Percentiles rank a stretch among this genome's conserved stretches.
phyloP scores from a whole-genome alignment of 2,888 invertebrate species.

The Drosophila greeni region DNA sequence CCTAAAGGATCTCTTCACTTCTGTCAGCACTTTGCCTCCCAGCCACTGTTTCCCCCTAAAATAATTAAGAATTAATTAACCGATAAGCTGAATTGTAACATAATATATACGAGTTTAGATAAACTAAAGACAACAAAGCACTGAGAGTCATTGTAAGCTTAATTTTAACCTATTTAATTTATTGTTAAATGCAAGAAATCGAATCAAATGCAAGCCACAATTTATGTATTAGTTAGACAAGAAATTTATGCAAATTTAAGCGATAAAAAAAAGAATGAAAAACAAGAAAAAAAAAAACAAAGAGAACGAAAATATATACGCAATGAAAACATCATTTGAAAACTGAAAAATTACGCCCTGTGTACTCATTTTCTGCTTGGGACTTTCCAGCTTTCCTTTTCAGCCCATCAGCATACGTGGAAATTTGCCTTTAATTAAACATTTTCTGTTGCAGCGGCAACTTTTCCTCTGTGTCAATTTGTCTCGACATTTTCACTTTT shows the following conservation, averaged over 20 bases:
- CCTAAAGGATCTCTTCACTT: slow-evolving; percentile 31
- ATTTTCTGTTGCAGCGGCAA: slow-evolving; percentile 54
- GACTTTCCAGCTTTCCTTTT: slow-evolving; percentile 14
- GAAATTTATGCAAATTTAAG: slow-evolving; percentile 66
- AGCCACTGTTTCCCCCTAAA: slow-evolving; percentile 4
- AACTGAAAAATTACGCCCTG: slow-evolving; percentile 39
- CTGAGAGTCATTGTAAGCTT: slow-evolving; percentile 70
- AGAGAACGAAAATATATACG: slow-evolving; percentile 52
- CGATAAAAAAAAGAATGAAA: slow-evolving; percentile 26
- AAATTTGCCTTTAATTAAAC: slow-evolving; percentile 47
- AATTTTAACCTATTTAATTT: slow-evolving; percentile 50
- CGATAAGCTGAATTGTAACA: slow-evolving; percentile 24
- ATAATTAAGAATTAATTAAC: slow-evolving; percentile 10
- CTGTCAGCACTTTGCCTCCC: slow-evolving; percentile 34
- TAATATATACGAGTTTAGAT: slow-evolving; percentile 31
- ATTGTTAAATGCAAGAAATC: slow-evolving; percentile 50
- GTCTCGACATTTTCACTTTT: slow-evolving; percentile 59
- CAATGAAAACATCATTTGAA: slow-evolving; percentile 48
- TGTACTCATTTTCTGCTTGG: slow-evolving; percentile 38
- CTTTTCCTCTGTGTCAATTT: slow-evolving; percentile 51
- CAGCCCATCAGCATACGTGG: slow-evolving; percentile 11
- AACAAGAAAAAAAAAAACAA: slow-evolving; percentile 11
- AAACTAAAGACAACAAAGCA: slow-evolving; percentile 54
- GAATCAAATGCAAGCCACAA: slow-evolving; percentile 46
- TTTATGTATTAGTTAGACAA: slow-evolving; percentile 72